Evolutionary conservation across 2,797 vertebrate species (phyloP), one percentile per base, ranked within the genome.

Genomic region (Dendrocincla tyrannina): DNA sequence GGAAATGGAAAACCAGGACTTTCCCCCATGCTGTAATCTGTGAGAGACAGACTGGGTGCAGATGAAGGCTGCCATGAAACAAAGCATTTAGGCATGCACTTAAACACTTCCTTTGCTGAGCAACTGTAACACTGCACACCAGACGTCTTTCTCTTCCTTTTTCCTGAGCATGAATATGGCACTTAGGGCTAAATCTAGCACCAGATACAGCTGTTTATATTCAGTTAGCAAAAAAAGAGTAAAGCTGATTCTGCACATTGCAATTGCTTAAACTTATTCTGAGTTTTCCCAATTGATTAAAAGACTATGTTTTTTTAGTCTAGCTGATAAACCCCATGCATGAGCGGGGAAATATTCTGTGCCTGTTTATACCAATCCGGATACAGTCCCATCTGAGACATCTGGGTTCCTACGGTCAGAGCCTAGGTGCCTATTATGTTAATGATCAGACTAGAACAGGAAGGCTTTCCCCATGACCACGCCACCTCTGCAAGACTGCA

Each of bases 51-150:
- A 28, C 88, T 58, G 79, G 37, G 70, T 47, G 77, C 83, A 73
- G 73, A 66, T 55, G 86, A 85, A 85, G 35, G 11, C 85, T 91
- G 87, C 66, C 30, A 47, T 59, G 63, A 84, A 91, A 88, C 47
- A 72, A 88, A 91, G 49, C 79, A 25, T 69, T 81, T 32, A 62
- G 80, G 59, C 55, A 42, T 13, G 58, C 66, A 39, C 76, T 91
- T 37, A 55, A 75, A 75, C 75, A 81, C 67, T 91, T 95, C 92
- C 93, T 95, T 64, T 79, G 74, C 85, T 60, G 73, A 91, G 60
- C 80, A 82, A 74, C 83, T 33, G 67, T 39, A 95, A 85, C 41
- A 9, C 70, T 69, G 73, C 42, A 47, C 82, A 42, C 53, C 89
- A 95, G 79, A 73, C 74, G 0, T 62, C 93, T 76, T 73, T 91